A percentile compares a stretch with the other conserved stretches of the same genome.
Conservation (phyloP, 2,113 vertebrate species). For the Chlorocebus sabaeus region DNA sequence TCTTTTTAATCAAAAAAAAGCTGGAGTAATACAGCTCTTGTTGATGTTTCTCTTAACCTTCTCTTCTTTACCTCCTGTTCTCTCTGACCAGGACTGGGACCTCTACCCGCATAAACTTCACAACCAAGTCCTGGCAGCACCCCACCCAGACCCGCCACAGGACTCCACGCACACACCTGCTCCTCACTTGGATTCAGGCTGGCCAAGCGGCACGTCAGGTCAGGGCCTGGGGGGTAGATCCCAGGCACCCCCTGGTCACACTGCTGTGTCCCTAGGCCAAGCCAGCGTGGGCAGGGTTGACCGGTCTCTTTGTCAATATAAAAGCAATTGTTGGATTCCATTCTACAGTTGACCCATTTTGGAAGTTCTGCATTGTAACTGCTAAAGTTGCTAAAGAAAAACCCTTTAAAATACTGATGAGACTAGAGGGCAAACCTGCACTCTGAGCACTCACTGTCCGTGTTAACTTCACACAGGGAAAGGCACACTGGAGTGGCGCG, state of each 20-base stretch:
- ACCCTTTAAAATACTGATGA: neutral
- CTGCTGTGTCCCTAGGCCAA: neutral
- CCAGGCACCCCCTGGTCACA: neutral
- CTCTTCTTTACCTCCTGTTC: neutral
- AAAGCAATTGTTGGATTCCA: neutral
- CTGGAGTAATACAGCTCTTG: neutral
- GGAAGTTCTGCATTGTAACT: neutral
- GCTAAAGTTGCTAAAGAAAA: neutral
- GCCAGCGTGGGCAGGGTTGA: too few species aligned
- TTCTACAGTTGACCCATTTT: neutral
- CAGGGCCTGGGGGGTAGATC: fast-evolving
- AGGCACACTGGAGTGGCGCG: fast-evolving
- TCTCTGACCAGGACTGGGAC: neutral
- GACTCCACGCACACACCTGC: neutral
- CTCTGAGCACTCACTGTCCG: too few species aligned
- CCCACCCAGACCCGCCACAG: fast-evolving
- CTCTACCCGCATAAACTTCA: neutral
- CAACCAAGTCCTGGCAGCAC: neutral
- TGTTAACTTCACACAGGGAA: neutral
- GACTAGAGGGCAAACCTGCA: neutral
- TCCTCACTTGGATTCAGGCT: neutral
- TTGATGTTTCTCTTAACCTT: too few species aligned
- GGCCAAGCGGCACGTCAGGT: neutral
- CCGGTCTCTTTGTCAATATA: neutral
- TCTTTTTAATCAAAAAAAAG: too few species aligned